phyloP scores from a whole-genome alignment of 2,888 invertebrate genomes.

The Heterodera filipjevi region DNA sequence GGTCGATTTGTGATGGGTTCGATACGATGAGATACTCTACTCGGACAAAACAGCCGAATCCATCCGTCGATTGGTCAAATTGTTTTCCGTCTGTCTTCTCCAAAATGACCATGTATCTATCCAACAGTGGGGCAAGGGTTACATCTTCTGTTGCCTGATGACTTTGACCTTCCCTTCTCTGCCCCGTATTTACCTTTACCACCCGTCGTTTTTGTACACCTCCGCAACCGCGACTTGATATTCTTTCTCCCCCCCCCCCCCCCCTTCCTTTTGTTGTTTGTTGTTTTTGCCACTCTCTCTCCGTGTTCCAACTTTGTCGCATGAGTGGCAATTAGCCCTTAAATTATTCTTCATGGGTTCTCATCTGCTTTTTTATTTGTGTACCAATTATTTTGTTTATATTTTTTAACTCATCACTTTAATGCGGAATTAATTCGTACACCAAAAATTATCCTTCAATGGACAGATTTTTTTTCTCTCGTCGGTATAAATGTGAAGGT shows the following conservation, averaged over 20 bases:
- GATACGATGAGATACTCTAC: neutral
- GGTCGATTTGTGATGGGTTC: neutral
- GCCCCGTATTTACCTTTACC: neutral
- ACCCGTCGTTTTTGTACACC: neutral
- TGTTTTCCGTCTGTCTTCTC: neutral
- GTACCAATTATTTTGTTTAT: neutral
- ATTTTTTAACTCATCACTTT: neutral
- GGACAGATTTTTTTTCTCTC: neutral
- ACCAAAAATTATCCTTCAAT: neutral
- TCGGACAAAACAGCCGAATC: neutral
- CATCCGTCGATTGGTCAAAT: neutral
- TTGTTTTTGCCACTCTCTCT: neutral
- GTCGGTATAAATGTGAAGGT: constrained; percentile 9
- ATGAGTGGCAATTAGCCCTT: neutral
- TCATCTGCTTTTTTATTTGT: neutral
- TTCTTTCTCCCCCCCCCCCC: neutral
- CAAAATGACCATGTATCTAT: neutral
- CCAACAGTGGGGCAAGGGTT: no score
- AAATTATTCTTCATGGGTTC: constrained; percentile 9
- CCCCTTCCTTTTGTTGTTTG: neutral
- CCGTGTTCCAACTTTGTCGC: neutral
- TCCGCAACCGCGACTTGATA: neutral
- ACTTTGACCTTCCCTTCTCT: neutral
- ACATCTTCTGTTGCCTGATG: no score
- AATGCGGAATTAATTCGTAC: neutral